phyloP scores from a whole-genome alignment of 2,113 vertebrate genomes.

The Centropus bengalensis region DNA sequence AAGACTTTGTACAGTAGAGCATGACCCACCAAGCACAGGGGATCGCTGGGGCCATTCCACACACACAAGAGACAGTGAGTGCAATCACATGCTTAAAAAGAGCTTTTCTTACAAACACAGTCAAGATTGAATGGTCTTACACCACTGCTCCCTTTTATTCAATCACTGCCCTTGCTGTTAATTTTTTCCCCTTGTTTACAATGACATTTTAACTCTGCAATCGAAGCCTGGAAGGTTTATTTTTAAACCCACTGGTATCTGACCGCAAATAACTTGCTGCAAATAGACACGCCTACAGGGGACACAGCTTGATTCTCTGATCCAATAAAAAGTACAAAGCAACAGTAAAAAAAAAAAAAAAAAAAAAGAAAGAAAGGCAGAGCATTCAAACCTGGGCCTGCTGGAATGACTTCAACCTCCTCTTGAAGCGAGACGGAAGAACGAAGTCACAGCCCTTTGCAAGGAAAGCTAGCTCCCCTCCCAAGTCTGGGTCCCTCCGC shows the following conservation, averaged over 20 bases:
- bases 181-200: conserved; percentile 64
- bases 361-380: conserved; percentile 63
- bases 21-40: background rate
- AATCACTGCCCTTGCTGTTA: conserved; percentile 55
- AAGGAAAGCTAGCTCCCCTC: conserved; percentile 97
- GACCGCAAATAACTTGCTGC: conserved; percentile 89
- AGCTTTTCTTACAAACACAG: background rate
- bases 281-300: conserved; percentile 76
- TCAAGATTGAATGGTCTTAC: background rate
- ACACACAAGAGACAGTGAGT: background rate
- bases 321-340: conserved; percentile 71
- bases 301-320: conserved; percentile 72
- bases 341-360: conserved; percentile 16
- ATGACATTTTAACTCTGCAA: conserved; percentile 90
- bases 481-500: conserved; percentile 93
- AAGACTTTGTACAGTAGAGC: background rate
- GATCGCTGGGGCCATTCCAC: background rate
- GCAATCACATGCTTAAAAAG: background rate
- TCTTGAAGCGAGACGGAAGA: conserved; percentile 97
- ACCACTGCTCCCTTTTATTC: background rate
- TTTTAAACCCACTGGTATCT: conserved; percentile 91
- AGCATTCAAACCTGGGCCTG: conserved; percentile 92
- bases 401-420: conserved; percentile 96
- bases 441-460: conserved; percentile 98
- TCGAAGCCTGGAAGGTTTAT: conserved; percentile 86